Percentiles rank a stretch among this genome's conserved stretches.
phyloP scores from a whole-genome alignment of 2,888 invertebrate genomes.

The Argyresthia albistria region DNA sequence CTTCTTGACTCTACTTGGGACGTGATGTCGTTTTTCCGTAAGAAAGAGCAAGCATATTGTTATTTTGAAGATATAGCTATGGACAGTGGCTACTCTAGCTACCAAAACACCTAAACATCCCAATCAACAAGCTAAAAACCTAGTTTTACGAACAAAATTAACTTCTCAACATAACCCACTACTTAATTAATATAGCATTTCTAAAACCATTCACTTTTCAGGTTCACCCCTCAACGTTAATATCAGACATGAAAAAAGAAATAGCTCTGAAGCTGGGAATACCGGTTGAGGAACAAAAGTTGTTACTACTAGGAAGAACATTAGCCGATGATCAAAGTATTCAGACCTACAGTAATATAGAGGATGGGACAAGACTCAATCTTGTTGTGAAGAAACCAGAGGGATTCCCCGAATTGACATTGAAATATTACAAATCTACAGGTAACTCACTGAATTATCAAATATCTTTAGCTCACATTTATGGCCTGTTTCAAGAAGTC shows the following conservation, averaged over 20 bases:
- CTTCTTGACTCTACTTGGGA: neutral
- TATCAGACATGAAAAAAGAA: constrained; percentile 79
- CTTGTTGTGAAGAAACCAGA: constrained; percentile 80
- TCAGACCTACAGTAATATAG: constrained; percentile 79
- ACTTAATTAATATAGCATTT: too few species aligned
- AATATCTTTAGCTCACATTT: too few species aligned
- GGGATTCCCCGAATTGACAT: constrained; percentile 69
- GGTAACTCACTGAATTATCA: too few species aligned
- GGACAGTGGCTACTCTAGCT: too few species aligned
- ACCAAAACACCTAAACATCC: too few species aligned
- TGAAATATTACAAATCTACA: constrained; percentile 52
- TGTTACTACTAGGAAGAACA: constrained; percentile 80
- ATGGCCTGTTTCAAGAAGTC: too few species aligned
- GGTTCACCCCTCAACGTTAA: constrained; percentile 71
- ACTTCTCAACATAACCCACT: too few species aligned
- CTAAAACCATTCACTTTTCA: constrained; percentile 21
- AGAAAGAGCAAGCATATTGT: too few species aligned
- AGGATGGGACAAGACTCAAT: constrained; percentile 82
- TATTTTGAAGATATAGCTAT: too few species aligned
- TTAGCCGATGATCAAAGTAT: constrained; percentile 80
- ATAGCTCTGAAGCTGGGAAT: constrained; percentile 76
- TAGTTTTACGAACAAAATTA: too few species aligned
- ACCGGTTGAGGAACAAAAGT: constrained; percentile 78
- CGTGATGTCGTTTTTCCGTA: constrained; percentile 1
- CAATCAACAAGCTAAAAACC: too few species aligned